phyloP scores from a whole-genome alignment of 2,113 vertebrate genomes.

The Grantiella picta region DNA sequence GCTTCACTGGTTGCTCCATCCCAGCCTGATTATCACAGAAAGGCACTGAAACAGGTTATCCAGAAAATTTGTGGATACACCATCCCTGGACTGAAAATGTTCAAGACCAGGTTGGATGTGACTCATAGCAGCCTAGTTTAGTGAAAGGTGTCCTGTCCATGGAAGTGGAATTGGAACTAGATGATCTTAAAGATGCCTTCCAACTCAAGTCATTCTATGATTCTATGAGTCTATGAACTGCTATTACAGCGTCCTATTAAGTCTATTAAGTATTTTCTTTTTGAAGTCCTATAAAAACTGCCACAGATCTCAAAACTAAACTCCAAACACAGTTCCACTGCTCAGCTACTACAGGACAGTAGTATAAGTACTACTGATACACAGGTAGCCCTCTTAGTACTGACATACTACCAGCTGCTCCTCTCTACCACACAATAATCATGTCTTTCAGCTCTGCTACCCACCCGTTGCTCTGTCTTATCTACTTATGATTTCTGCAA shows the following conservation, averaged over 20 bases:
- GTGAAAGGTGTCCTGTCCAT: background rate
- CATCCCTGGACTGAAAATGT: background rate
- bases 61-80: background rate
- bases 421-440: background rate
- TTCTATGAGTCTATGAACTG: too few relatives aligned
- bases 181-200: background rate
- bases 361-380: background rate
- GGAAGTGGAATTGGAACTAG: background rate
- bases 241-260: background rate
- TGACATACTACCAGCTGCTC: background rate
- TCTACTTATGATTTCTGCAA: background rate
- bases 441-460: background rate
- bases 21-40: background rate
- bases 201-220: background rate
- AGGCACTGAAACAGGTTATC: background rate
- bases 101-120: background rate
- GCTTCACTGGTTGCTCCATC: background rate
- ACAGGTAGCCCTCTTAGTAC: background rate
- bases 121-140: background rate
- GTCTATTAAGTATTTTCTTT: background rate
- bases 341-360: background rate
- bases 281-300: background rate
- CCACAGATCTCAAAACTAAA: background rate
- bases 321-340: background rate
- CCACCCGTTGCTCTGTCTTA: background rate